Conservation (phyloP, 2,888 invertebrate species). For the Julus scandinavius region DNA sequence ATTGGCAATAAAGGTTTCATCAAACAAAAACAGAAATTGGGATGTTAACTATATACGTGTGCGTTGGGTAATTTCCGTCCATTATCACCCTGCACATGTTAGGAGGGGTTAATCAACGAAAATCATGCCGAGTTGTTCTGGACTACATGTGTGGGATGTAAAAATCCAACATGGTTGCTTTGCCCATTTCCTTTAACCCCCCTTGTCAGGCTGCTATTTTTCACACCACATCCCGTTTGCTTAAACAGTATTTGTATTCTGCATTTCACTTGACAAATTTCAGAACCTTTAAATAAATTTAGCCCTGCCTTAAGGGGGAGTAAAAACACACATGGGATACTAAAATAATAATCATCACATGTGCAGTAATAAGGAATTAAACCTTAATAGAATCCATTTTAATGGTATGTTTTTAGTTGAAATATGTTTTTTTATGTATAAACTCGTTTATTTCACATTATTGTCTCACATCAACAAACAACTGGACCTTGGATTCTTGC, state of each 20-base stretch:
- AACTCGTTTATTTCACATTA: too few species aligned
- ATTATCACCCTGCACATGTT: neutral
- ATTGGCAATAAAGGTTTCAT: neutral
- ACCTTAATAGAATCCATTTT: too few species aligned
- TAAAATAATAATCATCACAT: too few species aligned
- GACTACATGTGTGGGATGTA: neutral
- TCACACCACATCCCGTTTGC: neutral
- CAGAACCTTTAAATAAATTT: neutral
- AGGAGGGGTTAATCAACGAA: neutral
- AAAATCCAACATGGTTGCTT: constrained; percentile 6
- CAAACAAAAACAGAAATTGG: neutral
- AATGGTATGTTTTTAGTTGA: too few species aligned
- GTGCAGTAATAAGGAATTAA: too few species aligned
- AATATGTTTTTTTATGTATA: too few species aligned
- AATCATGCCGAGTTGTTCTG: neutral
- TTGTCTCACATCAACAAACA: too few species aligned
- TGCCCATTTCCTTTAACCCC: neutral
- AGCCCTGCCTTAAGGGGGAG: neutral
- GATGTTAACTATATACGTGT: neutral
- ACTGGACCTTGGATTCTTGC: neutral
- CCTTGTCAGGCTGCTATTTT: neutral
- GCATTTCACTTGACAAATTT: neutral
- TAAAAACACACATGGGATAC: neutral
- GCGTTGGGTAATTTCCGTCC: neutral
- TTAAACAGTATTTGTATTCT: neutral